Conservation (phyloP, 2,113 vertebrate genomes). For the Malurus alboscapulatus region DNA sequence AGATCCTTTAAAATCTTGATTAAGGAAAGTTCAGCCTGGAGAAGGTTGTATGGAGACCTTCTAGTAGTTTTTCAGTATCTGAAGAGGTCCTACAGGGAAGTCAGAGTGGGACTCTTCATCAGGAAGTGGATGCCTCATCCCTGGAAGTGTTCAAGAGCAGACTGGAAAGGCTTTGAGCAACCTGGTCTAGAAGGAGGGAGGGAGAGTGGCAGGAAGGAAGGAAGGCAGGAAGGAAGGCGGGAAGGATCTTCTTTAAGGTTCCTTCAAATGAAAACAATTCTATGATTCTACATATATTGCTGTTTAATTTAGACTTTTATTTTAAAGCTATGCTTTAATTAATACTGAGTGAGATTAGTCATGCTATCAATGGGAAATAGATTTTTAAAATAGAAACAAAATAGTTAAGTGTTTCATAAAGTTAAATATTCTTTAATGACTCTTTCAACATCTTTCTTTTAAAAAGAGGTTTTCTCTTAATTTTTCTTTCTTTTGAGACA, state of each 20-base stretch:
- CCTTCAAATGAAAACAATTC: accelerated
- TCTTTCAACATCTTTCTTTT: not conserved
- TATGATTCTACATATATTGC: not conserved
- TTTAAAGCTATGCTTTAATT: not conserved
- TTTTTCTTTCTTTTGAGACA: not conserved
- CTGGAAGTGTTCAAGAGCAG: not conserved
- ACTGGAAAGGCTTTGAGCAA: not conserved
- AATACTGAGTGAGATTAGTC: not conserved
- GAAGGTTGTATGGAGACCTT: not conserved
- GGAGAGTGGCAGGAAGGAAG: not conserved
- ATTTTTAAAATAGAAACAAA: not conserved
- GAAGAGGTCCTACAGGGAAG: not conserved
- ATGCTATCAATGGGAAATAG: not conserved
- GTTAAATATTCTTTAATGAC: not conserved
- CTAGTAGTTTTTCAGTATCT: not conserved
- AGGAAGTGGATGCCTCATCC: not conserved
- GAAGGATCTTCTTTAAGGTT: not conserved
- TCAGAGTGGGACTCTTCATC: accelerated
- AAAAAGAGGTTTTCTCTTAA: not conserved
- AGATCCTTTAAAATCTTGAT: not conserved
- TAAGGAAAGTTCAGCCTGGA: not conserved
- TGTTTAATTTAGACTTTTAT: not conserved
- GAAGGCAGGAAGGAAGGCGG: no score
- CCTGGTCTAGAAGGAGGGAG: not conserved
- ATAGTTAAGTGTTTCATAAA: not conserved